These are phyloP conservation scores for Pangasius djambal DNA, from an alignment of 2,797 vertebrate genomes.

Conservation along the genomic window DNA sequence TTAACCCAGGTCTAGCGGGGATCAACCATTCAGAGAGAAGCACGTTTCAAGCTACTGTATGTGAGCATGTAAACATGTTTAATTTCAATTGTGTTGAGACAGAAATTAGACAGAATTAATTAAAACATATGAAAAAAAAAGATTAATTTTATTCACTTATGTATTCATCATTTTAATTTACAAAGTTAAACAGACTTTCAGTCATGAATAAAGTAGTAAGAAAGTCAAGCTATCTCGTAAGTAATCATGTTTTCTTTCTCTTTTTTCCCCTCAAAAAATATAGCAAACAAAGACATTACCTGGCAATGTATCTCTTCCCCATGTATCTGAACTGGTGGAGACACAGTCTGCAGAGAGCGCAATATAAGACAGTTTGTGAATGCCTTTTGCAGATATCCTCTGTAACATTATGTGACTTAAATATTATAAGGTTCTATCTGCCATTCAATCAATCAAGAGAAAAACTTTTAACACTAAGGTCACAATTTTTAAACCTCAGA, in stretches of 20 bases:
- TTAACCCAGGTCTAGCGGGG: background rate
- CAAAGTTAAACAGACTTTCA: background rate
- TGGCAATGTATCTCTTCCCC: conserved; percentile 97
- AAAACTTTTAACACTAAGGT: background rate
- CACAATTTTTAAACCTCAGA: background rate
- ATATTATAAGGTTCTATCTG: background rate
- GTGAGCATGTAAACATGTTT: background rate
- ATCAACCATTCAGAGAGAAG: background rate
- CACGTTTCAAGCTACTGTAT: background rate
- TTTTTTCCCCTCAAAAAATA: background rate
- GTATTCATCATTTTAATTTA: background rate
- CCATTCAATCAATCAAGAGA: background rate
- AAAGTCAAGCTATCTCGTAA: background rate
- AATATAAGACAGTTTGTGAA: background rate
- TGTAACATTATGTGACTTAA: background rate
- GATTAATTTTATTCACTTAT: background rate
- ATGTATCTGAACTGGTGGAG: conserved; percentile 98
- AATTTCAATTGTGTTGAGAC: background rate
- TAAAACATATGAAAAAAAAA: background rate
- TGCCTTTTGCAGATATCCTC: background rate
- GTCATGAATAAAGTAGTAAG: background rate
- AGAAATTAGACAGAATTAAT: background rate
- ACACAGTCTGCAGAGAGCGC: conserved; percentile 82
- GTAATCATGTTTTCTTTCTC: background rate
- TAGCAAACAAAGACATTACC: conserved; percentile 81